These are phyloP conservation scores for Mylabris sibirica DNA, from an alignment of 2,888 invertebrate genomes.

Conservation along the genomic window DNA sequence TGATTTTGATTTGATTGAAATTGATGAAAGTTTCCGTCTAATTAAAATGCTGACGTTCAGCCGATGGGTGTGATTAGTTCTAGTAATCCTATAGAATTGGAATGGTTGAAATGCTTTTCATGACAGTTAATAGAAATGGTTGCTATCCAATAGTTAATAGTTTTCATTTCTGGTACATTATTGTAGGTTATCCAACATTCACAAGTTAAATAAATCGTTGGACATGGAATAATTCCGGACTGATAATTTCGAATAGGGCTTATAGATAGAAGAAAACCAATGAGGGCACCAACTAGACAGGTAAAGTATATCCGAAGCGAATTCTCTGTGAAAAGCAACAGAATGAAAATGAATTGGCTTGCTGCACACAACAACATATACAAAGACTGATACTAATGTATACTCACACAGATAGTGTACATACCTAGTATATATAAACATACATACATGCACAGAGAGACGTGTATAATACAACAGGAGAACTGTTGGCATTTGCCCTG, in stretches of 20 bases:
- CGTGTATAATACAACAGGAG: conserved; percentile 17
- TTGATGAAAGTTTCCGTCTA: background rate
- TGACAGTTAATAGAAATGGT: background rate
- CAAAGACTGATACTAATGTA: background rate
- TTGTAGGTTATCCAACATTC: background rate
- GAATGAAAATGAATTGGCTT: conserved; percentile 32
- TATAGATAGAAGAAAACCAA: conserved; percentile 33
- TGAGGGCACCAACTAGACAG: conserved; percentile 21
- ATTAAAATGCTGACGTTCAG: background rate
- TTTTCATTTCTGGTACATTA: background rate
- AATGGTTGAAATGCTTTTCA: background rate
- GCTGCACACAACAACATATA: background rate
- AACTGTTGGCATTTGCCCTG: conserved; percentile 54
- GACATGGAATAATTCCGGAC: conserved; percentile 39
- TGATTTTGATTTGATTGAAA: background rate
- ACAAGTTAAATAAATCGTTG: conserved; percentile 32
- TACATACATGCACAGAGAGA: background rate
- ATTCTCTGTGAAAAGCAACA: conserved; percentile 21
- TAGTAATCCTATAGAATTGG: conserved; percentile 1
- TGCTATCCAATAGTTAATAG: conserved; percentile 1
- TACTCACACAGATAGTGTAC: background rate
- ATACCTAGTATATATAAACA: too few relatives aligned
- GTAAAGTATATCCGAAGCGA: conserved; percentile 20
- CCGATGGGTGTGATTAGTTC: background rate
- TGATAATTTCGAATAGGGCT: conserved; percentile 38